Conservation (phyloP, 2,888 invertebrate genomes). For the Luffia ferchaultella region DNA sequence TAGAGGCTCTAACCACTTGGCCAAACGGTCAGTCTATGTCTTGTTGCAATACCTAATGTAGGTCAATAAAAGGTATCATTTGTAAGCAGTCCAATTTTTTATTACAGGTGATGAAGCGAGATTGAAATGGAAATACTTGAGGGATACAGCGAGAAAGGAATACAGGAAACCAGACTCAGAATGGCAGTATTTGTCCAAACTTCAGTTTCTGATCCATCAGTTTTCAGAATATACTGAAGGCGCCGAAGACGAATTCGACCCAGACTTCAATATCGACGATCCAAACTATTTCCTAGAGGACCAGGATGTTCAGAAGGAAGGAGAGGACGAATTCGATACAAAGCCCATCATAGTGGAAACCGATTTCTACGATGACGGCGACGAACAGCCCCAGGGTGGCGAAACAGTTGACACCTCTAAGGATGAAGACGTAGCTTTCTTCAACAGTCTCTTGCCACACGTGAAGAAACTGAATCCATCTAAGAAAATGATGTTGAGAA, state of each 20-base stretch:
- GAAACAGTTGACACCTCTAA: constrained; percentile 20
- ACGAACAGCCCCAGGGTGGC: constrained; percentile 21
- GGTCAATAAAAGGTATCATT: too few species aligned
- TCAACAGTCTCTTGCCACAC: constrained; percentile 52
- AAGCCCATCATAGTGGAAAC: constrained; percentile 56
- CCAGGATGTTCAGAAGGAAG: constrained; percentile 42
- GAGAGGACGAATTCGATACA: constrained; percentile 56
- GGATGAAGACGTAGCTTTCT: constrained; percentile 56
- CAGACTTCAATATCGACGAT: constrained; percentile 24
- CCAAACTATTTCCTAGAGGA: constrained; percentile 28
- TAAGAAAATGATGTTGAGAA: constrained; percentile 52
- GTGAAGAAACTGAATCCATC: constrained; percentile 52
- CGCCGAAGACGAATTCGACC: constrained; percentile 26
- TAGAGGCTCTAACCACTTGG: too few species aligned
- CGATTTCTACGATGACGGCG: constrained; percentile 55
- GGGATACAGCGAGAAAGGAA: constrained; percentile 55
- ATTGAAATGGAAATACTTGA: constrained; percentile 54
- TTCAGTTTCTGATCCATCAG: constrained; percentile 49
- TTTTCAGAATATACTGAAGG: constrained; percentile 47
- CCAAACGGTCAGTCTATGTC: too few species aligned
- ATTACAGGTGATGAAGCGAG: constrained; percentile 53
- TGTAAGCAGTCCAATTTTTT: too few species aligned
- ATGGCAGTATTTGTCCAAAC: constrained; percentile 48
- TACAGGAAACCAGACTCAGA: constrained; percentile 48
- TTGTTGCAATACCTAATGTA: too few species aligned